Percentiles rank a stretch among this genome's conserved stretches.
These are phyloP conservation scores for Spongilla lacustris DNA, from an alignment of 37 sponge, comb jelly and placozoan genomes.

Conservation along the genomic window DNA sequence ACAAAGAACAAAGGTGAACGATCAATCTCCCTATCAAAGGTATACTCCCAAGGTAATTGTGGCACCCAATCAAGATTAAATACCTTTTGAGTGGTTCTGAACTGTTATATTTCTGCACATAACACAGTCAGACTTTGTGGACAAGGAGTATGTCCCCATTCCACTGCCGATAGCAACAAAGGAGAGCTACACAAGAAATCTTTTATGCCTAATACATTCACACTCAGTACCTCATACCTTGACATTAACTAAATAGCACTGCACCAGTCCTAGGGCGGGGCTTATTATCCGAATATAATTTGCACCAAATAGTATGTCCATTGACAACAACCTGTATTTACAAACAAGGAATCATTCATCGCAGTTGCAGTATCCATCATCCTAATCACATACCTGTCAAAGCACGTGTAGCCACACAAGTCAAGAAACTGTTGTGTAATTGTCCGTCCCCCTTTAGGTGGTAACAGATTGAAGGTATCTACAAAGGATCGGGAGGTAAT, in stretches of 20 bases:
- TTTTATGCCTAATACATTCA: too few relatives aligned
- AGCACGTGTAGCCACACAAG: neutral
- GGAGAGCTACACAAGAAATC: neutral
- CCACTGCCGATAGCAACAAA: neutral
- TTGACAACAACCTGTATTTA: neutral
- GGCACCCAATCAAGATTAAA: too few relatives aligned
- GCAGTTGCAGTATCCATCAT: too few relatives aligned
- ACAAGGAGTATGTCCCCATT: neutral
- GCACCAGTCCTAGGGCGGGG: neutral
- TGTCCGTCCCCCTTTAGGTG: neutral
- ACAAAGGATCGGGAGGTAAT: neutral
- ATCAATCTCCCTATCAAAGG: too few relatives aligned
- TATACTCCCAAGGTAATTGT: too few relatives aligned
- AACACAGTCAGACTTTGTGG: neutral
- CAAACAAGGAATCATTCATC: neutral
- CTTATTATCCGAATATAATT: neutral
- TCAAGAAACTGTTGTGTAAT: neutral
- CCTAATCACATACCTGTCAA: neutral
- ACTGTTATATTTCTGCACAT: neutral
- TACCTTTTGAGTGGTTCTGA: neutral
- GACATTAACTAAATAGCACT: neutral
- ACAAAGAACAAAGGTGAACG: too few relatives aligned
- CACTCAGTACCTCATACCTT: neutral
- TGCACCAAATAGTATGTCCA: neutral
- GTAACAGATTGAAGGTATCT: neutral